Base-by-base conservation (phyloP, 2,113 vertebrate genomes). In the Salvelinus namaycush region DNA sequence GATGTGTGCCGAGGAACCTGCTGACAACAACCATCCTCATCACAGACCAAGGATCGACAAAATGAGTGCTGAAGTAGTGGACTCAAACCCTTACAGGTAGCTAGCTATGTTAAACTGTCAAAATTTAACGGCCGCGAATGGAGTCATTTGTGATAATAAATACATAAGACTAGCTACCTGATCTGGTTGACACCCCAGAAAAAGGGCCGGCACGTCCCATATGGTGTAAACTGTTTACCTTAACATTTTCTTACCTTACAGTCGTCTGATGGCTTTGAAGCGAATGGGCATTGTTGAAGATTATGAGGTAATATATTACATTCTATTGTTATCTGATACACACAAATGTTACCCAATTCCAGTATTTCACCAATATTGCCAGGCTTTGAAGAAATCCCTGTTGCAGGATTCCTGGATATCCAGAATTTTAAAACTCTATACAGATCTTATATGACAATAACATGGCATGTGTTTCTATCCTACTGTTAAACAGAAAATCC, bases 201-300 rank as follows among this genome's bases (percentile, higher is more conserved):
- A 54, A 54, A 54, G 3, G 51, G 51, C 51, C 51, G 51, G 51
- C 51, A 16, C 68, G 34, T 22, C 51, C 57, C 79, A 81, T 69
- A 81, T 80, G 80, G 69, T 74, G n/a, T n/a, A 22, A 14, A 48
- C 65, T 18, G 26, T 80, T 84, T 76, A 85, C 48, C 13, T 68
- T 27, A 54, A 14, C 7, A 1, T 84, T 69, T 91, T 0, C 88
- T 84, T 84, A 70, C 67, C 76, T 51, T 90, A 29, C 87, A 99
- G 97, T 88, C 97, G 97, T 24, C 92, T 99, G 29, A 99, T 99
- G 98, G 97, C 98, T 0, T 86, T 99, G 84, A 99, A 99, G 87
- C 94, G 97, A 82, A 99, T 99, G 97, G 98, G 98, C 68, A 98
- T 99, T 81, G 98, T 99, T 77, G 91, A 95, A 26, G 93, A 99